Conservation (phyloP, 2,888 invertebrate genomes). For the Sisyra nigra region DNA sequence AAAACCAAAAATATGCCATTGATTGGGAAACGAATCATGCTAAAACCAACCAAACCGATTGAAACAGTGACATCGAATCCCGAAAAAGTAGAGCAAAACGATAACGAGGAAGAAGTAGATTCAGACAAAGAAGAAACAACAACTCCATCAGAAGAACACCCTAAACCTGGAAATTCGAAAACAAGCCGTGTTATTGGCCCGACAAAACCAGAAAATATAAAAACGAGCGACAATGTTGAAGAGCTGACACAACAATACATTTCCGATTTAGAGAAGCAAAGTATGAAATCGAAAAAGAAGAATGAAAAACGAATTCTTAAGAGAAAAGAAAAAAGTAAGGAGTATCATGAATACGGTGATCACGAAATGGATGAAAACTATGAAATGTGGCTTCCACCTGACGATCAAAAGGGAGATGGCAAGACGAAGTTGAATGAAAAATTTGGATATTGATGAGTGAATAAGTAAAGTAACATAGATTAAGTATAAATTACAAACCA, state of each 20-base stretch:
- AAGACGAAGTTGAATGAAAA: conserved; percentile 59
- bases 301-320: conserved; percentile 21
- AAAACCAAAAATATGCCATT: conserved; percentile 25
- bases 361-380: conserved; percentile 41
- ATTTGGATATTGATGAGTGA: conserved; percentile 48
- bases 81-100: conserved; percentile 11
- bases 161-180: neutral
- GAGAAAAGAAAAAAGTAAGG: conserved; percentile 19
- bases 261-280: no score
- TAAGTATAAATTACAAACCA: no score
- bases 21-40: conserved; percentile 33
- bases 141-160: neutral
- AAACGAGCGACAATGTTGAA: no score
- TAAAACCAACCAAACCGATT: conserved; percentile 9
- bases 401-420: conserved; percentile 61
- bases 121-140: conserved; percentile 5
- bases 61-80: conserved; percentile 8
- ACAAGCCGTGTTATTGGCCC: neutral
- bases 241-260: no score
- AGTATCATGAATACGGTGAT: conserved; percentile 25
- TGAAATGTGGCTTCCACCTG: conserved; percentile 64
- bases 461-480: neutral
- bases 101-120: conserved; percentile 11
- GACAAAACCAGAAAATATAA: conserved; percentile 7
- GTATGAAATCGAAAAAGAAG: conserved; percentile 16